These are phyloP conservation scores for Alloplasta piceator DNA, from an alignment of 2,888 invertebrate genomes.

Conservation along the genomic window DNA sequence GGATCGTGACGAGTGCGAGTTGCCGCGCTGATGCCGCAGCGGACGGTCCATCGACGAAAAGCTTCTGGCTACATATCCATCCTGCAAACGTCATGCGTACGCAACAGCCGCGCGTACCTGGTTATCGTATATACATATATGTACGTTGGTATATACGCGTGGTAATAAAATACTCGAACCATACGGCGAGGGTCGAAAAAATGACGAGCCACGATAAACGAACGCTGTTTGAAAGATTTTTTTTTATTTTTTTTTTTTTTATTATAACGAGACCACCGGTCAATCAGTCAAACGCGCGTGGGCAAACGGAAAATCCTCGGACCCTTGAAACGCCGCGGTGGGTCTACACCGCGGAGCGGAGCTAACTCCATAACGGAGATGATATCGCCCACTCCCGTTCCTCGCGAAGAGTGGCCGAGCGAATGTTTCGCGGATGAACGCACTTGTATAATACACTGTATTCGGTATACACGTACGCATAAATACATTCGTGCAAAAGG, in stretches of 20 bases:
- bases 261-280: slow-evolving; percentile 57
- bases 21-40: too few species aligned
- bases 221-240: slow-evolving; percentile 51
- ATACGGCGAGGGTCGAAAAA: slow-evolving; percentile 47
- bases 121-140: not conserved
- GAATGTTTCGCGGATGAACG: slow-evolving; percentile 44
- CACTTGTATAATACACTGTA: slow-evolving; percentile 55
- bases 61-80: slow-evolving; percentile 14
- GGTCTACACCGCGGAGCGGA: slow-evolving; percentile 22
- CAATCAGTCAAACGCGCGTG: slow-evolving; percentile 48
- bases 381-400: slow-evolving; percentile 44
- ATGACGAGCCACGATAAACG: slow-evolving; percentile 55
- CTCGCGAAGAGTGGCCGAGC: slow-evolving; percentile 38
- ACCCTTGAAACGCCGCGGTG: slow-evolving; percentile 54
- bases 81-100: slow-evolving; percentile 13
- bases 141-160: slow-evolving; percentile 12
- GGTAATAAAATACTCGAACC: slow-evolving; percentile 49
- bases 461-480: slow-evolving; percentile 15
- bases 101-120: too few species aligned
- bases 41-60: slow-evolving; percentile 24
- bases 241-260: slow-evolving; percentile 41
- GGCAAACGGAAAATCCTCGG: slow-evolving; percentile 37
- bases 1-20: not conserved
- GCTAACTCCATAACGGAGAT: not conserved
- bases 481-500: slow-evolving; percentile 39